A percentile compares a stretch with the other conserved stretches of the same genome.
Conservation (phyloP, 2,113 vertebrate species). For the Sceloporus tristichus region DNA sequence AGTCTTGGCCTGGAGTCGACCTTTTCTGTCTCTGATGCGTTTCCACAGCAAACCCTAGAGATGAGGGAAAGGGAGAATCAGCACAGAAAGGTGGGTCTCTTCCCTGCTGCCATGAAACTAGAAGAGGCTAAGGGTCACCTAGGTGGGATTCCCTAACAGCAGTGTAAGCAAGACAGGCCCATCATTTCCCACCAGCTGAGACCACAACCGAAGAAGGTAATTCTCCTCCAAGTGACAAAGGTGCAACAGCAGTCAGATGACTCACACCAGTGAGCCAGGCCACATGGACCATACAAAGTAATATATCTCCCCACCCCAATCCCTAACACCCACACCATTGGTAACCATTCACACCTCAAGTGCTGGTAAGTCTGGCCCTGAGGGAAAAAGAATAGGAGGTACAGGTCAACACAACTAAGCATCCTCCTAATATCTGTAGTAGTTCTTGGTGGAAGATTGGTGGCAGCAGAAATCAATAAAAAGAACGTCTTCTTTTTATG, state of each 20-base stretch:
- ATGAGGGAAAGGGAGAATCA: neutral
- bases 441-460: neutral
- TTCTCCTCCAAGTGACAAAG: neutral
- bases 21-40: conserved; percentile 49
- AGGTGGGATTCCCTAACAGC: neutral
- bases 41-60: conserved; percentile 58
- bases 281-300: neutral
- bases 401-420: neutral
- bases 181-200: neutral
- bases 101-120: neutral
- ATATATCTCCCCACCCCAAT: neutral
- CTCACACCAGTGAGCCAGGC: neutral
- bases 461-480: neutral
- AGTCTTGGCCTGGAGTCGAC: rapidly evolving
- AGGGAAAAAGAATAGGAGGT: neutral
- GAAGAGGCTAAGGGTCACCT: neutral
- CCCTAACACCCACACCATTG: neutral
- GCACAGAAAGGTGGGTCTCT: neutral
- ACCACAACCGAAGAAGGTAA: neutral
- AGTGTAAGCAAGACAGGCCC: neutral
- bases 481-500: neutral
- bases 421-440: too few relatives aligned
- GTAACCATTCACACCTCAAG: neutral
- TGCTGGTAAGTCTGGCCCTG: neutral
- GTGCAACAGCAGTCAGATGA: neutral